Conservation (phyloP, 2,888 invertebrate species). For the Trachelus iudaicus region DNA sequence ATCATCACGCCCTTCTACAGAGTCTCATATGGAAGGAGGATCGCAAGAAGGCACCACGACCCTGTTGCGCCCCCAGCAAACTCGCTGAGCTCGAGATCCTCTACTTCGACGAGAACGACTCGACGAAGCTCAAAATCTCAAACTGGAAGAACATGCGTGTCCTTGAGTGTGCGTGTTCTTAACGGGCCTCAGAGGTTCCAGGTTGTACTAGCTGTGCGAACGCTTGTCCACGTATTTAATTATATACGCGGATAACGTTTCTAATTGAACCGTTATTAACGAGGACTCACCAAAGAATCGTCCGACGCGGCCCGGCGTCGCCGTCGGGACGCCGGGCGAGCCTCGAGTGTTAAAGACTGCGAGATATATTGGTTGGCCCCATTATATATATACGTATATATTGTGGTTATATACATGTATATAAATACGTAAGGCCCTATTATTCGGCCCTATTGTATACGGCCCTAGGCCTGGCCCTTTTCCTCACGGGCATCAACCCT, state of each 20-base stretch:
- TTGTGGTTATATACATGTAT: neutral
- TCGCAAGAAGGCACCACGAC: constrained; percentile 69
- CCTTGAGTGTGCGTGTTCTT: constrained; percentile 79
- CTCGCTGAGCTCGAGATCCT: constrained; percentile 74
- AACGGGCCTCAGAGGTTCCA: constrained; percentile 38
- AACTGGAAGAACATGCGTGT: constrained; percentile 79
- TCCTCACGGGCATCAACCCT: constrained; percentile 29
- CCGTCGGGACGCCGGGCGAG: neutral
- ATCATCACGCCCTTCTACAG: constrained; percentile 78
- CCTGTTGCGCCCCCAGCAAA: constrained; percentile 78
- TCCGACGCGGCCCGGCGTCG: constrained; percentile 22
- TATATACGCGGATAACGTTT: neutral
- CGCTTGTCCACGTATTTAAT: neutral
- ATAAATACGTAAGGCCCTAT: neutral
- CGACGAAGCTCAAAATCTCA: constrained; percentile 73
- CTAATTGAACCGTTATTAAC: constrained; percentile 9
- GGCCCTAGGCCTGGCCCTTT: constrained; percentile 1
- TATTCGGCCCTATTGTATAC: neutral
- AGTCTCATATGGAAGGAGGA: constrained; percentile 75
- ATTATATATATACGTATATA: neutral
- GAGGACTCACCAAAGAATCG: constrained; percentile 47
- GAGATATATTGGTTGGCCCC: neutral
- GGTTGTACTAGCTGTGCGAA: neutral
- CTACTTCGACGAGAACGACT: constrained; percentile 74
- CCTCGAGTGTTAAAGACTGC: neutral